Base-by-base conservation (phyloP, 2,888 invertebrate species). In the Xestia rhomboidea region DNA sequence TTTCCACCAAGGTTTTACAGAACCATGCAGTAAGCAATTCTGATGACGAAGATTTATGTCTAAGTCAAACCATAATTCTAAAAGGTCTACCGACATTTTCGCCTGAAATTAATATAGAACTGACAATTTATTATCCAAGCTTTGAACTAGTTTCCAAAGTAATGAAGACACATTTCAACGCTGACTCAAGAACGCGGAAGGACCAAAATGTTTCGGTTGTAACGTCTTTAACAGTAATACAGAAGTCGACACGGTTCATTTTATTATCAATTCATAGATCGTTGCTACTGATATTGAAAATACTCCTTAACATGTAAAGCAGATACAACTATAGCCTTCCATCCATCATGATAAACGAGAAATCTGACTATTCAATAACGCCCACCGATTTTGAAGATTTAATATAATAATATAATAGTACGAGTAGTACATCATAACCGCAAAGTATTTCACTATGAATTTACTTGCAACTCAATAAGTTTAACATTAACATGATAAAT, bases 291-390 rank as follows among this genome's bases (percentile, higher is more conserved):
- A 79, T 79, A 79, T 63, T 69, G 54, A 68, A 70, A 71, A 57
- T 71, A 78, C 27, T 82, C 64, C 7, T 49, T 60, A 79, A 49
- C 54, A 68, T 34, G 24, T 44, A 63, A 57, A 41, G 8, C 18
- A 34, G 78, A 81, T 83, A 24, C 41, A 38, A 64, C 54, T 60
- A 66, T 62, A 78, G 10, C 49, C 18, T 60, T 15, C 41, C 27
- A 81, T 84, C 81, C 27, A 73, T 82, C 81, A 79, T 71, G 81
- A 82, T 82, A 84, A 84, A 60, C 13, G 10, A 71, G 18, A 74
- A 60, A 75, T 75, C 63, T 69, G 67, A 73, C 69, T 54, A 38
- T 75, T 63, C 64, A 60, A 67, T 68, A 68, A 76, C 10, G 34
- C 21, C 38, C 24, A 0, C 68, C 13, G 1, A 13, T 63, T 63